phyloP scores from a whole-genome alignment of 2,797 vertebrate genomes.

The Siniperca scherzeri region DNA sequence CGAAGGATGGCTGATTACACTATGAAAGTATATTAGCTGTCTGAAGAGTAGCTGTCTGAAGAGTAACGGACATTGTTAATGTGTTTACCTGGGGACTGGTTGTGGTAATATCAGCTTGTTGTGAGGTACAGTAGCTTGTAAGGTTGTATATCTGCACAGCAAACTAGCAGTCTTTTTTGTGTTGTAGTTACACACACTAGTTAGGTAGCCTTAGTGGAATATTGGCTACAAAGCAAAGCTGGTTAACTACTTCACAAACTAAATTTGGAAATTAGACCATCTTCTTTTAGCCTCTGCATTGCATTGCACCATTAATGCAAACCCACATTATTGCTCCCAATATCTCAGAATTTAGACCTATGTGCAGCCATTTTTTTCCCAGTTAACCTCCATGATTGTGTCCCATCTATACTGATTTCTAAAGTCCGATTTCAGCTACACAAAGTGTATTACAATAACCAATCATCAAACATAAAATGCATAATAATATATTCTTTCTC shows the following conservation, averaged over 20 bases:
- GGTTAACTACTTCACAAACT: not conserved
- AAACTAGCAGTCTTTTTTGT: too few relatives aligned
- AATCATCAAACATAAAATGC: not conserved
- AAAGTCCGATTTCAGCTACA: not conserved
- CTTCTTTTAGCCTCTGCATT: too few relatives aligned
- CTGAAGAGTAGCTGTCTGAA: too few relatives aligned
- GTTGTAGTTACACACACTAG: not conserved
- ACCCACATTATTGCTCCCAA: too few relatives aligned
- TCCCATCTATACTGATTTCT: not conserved
- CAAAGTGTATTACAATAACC: not conserved
- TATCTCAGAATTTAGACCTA: not conserved
- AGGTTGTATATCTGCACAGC: not conserved
- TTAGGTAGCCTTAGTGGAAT: too few relatives aligned
- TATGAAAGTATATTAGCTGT: too few relatives aligned
- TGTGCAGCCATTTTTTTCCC: not conserved
- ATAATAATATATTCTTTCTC: not conserved
- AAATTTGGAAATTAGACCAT: too few relatives aligned
- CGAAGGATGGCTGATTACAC: too few relatives aligned
- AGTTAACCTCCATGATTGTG: not conserved
- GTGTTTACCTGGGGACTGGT: too few relatives aligned
- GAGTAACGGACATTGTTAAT: too few relatives aligned
- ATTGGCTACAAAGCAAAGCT: not conserved
- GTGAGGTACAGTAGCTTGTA: not conserved
- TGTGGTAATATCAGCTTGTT: too few relatives aligned
- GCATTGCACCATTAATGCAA: not conserved